Evolutionary conservation across 2,113 vertebrate genomes (phyloP), one percentile per base, ranked within the genome.

Genomic region (Raja brachyura): DNA sequence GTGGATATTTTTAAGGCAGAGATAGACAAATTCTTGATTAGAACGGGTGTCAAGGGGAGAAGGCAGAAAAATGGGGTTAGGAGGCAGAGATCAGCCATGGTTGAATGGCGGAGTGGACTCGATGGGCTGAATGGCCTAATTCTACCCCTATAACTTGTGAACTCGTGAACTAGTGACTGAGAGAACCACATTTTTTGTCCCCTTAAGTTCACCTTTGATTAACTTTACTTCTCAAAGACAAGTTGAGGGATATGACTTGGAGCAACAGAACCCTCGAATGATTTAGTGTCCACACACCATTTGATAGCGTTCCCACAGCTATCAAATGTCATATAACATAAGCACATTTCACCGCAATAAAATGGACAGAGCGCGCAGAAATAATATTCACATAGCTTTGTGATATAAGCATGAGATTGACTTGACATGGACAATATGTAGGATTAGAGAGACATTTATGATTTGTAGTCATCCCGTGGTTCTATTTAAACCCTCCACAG

Each of bases 371-470:
- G 73, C 22, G 73, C 22, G 25, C 54, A 39, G 90, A 92, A 92
- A 92, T 74, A 31, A 13, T 92, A 68, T 73, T 54, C 20, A 73
- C 66, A 73, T 92, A 73, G 4, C 73, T 74, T 74, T 73, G 33
- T 70, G 33, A 74, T 73, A 92, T 54, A 54, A 73, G 83, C 83
- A 88, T 88, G 83, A 63, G 28, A 88, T 14, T 54, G 90, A 73
- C 33, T 92, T 73, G 66, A 73, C n/a, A 5, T 28, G 90, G 39
- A 73, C 33, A 39, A 73, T 92, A 74, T 74, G 28, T 22, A 48
- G 31, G 66, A 90, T 70, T 33, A 73, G 63, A 25, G 33, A 92
- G 86, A 6, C 33, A 48, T 92, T 54, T 74, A 92, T 79, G 77
- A 79, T 79, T 54, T 54, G 16, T n/a, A 63, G 59, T 73, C 22